Base-by-base conservation (phyloP, 2,888 invertebrate species). In the Troides oblongomaculatus region DNA sequence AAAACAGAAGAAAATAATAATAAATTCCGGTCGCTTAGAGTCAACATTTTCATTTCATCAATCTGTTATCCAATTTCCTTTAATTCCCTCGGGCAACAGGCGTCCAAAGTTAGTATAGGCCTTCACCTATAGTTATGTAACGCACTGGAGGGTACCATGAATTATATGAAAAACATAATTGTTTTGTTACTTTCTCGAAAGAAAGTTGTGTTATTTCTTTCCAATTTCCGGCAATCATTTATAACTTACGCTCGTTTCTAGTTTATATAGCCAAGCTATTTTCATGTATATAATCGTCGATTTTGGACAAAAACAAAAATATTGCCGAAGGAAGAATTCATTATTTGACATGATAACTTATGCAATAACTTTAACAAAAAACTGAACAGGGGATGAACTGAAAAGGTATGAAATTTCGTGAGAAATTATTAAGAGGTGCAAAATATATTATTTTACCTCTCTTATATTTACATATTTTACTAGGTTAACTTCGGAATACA, bases 11-110 rank as follows among this genome's bases (percentile, higher is more conserved):
- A n/a, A n/a, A n/a, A 53, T 53, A 6, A 5, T 5, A n/a, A 12
- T 53, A n/a, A n/a, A n/a, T n/a, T n/a, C n/a, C n/a, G n/a, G 6
- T n/a, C 18, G 53, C 53, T 53, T 53, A 7, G 53, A 6, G 8
- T n/a, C 53, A n/a, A 53, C 53, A n/a, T 53, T 53, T 53, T 53
- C 53, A 53, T 53, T 53, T 53, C 53, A 53, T 53, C n/a, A 53
- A 53, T 53, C 53, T 53, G 53, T 53, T 46, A 53, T 53, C 53
- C 53, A 53, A 53, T 53, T 53, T 53, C 53, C 53, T 53, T 46
- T 53, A 53, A 53, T 53, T 53, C 53, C 53, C 53, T 18, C 53
- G 53, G 53, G 53, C 53, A 7, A 53, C n/a, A n/a, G 53, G 53
- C 53, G 53, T 53, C n/a, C n/a, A n/a, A 53, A 53, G 53, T n/a